A percentile compares a stretch with the other conserved stretches of the same genome.
Evolutionary conservation across 2,113 vertebrate genomes (phyloP).

Genomic region (Rutilus rutilus): DNA sequence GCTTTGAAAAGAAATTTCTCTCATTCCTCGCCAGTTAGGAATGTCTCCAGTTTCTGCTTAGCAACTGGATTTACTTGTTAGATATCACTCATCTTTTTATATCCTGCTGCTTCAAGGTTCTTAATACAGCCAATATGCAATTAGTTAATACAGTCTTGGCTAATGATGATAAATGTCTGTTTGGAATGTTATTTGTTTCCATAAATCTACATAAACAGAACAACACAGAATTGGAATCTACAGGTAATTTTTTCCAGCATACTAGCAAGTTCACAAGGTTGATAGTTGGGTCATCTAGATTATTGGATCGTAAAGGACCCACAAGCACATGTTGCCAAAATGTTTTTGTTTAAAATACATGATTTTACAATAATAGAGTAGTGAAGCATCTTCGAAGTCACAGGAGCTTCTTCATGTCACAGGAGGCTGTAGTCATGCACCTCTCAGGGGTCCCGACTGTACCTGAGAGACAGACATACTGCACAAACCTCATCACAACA

Average conservation of each 20-base stretch:
- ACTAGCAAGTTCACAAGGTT: neutral
- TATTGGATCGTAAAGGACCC: neutral
- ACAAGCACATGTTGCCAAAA: neutral
- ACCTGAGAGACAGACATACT: neutral
- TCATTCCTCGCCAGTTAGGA: neutral
- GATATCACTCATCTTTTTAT: neutral
- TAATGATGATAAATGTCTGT: neutral
- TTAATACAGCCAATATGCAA: neutral
- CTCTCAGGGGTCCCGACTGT: neutral
- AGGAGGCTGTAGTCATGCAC: neutral
- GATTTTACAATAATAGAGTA: neutral
- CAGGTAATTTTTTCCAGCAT: neutral
- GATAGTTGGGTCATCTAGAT: neutral
- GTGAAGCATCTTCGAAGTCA: neutral
- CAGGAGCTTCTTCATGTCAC: neutral
- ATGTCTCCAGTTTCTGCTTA: neutral
- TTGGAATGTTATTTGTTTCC: neutral
- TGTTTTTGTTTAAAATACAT: neutral
- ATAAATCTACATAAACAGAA: neutral
- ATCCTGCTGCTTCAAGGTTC: neutral
- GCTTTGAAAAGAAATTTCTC: neutral
- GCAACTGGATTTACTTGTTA: constrained; percentile 3
- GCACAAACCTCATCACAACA: neutral
- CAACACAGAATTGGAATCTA: neutral
- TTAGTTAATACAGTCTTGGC: neutral